Percentiles rank a stretch among this genome's conserved stretches.
phyloP scores from a whole-genome alignment of 2,888 invertebrate genomes.

The Homarus gammarus region DNA sequence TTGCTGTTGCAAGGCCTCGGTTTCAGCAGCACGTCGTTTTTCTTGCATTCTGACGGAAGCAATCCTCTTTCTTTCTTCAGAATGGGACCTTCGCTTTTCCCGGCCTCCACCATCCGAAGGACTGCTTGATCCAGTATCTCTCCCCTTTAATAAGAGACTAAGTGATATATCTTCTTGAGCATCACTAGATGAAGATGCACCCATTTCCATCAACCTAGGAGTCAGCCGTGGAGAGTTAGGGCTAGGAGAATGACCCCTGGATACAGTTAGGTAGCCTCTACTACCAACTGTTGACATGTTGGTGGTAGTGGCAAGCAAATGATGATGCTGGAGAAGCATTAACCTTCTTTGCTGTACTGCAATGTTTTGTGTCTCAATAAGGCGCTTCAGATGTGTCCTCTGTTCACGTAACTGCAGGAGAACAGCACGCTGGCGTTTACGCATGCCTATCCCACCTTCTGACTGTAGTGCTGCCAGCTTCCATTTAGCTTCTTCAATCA shows the following conservation, averaged over 20 bases:
- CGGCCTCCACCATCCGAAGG: slow-evolving; percentile 59
- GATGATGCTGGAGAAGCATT: slow-evolving; percentile 69
- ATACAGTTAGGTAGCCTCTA: slow-evolving; percentile 25
- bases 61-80: slow-evolving; percentile 54
- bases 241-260: slow-evolving; percentile 56
- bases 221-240: slow-evolving; percentile 56
- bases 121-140: slow-evolving; percentile 62
- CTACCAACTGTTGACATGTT: slow-evolving; percentile 10
- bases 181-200: slow-evolving; percentile 64
- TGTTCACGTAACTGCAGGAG: slow-evolving; percentile 71
- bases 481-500: slow-evolving; percentile 71
- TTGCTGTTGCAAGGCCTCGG: slow-evolving; percentile 41
- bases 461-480: slow-evolving; percentile 63
- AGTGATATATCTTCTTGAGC: slow-evolving; percentile 58
- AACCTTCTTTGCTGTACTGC: slow-evolving; percentile 67
- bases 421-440: slow-evolving; percentile 68
- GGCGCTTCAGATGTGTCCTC: slow-evolving; percentile 58
- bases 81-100: slow-evolving; percentile 62
- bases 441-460: slow-evolving; percentile 61
- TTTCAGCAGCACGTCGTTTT: slow-evolving; percentile 55
- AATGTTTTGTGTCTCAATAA: slow-evolving; percentile 69
- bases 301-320: slow-evolving; percentile 55
- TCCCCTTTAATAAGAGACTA: slow-evolving; percentile 22
- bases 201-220: slow-evolving; percentile 60
- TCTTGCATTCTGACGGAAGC: slow-evolving; percentile 51